Base-by-base conservation (phyloP, 2,797 vertebrate genomes). In the Chrysocyon brachyurus region DNA sequence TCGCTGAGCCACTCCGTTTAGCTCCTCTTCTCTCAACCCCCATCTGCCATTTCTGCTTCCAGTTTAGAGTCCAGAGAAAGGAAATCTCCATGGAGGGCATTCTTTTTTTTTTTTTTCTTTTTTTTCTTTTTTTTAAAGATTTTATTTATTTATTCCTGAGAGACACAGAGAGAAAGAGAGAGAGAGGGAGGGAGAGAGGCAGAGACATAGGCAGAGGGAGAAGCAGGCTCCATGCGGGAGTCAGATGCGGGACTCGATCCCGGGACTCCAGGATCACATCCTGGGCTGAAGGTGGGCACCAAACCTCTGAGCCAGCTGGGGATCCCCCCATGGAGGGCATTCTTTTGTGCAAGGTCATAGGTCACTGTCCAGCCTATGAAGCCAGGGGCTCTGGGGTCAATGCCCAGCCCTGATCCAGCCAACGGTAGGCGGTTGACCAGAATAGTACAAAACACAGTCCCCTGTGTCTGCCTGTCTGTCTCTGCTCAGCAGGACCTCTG, bases 281-380 rank as follows among this genome's bases (percentile, higher is more conserved):
- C 40, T 46, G 40, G 40, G 7, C 40, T 46, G 40, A 46, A 46
- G 40, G 40, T 46, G 40, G 40, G 40, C 40, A 46, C 40, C 40
- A 46, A 46, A 46, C 40, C 1, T 1, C 40, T 46, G 40, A 46
- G 40, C 40, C 40, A 46, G 40, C 40, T 46, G 40, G 40, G 40
- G 40, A 46, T 46, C 40, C 40, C 40, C 40, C 19, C 33, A 14
- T 68, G 56, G 52, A 46, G 84, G 66, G 63, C 24, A 88, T 64
- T 92, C 61, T 61, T 96, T 61, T 54, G 72, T 90, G 90, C 40
- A 63, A 72, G 61, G 83, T 66, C 33, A 72, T 12, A 93, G 77
- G 57, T 46, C 82, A 73, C 28, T 36, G 33, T 68, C 28, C 81
- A 54, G n/a, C 68, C 91, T 63, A 33, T 28, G 36, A 63, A 83